These are phyloP conservation scores for Corythornis madagascariensis DNA, from an alignment of 2,113 vertebrate species.

Conservation along the genomic window DNA sequence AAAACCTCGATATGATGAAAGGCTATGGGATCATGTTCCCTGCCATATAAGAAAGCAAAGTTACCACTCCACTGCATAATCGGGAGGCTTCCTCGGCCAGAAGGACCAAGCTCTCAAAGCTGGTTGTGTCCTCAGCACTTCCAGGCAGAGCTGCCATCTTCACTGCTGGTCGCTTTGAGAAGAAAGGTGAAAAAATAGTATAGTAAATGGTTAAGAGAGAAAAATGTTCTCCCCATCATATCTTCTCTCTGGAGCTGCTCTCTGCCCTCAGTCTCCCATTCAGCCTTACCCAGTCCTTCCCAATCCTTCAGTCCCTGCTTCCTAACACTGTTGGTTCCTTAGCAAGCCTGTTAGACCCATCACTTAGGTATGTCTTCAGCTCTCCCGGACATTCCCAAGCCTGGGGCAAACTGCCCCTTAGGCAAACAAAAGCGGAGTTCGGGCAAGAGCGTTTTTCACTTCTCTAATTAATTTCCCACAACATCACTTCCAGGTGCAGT, in stretches of 20 bases:
- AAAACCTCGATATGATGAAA: neutral
- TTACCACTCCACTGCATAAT: slow-evolving; percentile 57
- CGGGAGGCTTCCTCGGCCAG: slow-evolving; percentile 47
- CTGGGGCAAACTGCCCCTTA: neutral
- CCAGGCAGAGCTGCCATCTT: slow-evolving; percentile 27
- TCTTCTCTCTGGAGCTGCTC: neutral
- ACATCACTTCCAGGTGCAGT: neutral
- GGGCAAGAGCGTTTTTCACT: neutral
- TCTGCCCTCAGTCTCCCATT: slow-evolving; percentile 5
- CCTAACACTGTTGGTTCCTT: neutral
- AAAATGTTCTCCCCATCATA: neutral
- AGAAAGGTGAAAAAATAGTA: slow-evolving; percentile 53
- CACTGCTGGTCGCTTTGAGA: slow-evolving; percentile 30
- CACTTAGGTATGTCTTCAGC: neutral
- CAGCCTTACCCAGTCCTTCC: neutral
- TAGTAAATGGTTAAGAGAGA: slow-evolving; percentile 51
- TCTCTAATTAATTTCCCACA: neutral
- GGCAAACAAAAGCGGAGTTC: neutral
- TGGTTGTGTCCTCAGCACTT: slow-evolving; percentile 64
- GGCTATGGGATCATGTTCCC: slow-evolving; percentile 8
- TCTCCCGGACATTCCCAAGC: neutral
- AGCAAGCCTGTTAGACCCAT: neutral
- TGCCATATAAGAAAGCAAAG: slow-evolving; percentile 26
- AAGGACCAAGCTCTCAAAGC: slow-evolving; percentile 44
- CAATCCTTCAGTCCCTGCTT: neutral